Evolutionary conservation across 1,140 invertebrate genomes (phyloP).

Genomic region (Drosophila micromelanica): DNA sequence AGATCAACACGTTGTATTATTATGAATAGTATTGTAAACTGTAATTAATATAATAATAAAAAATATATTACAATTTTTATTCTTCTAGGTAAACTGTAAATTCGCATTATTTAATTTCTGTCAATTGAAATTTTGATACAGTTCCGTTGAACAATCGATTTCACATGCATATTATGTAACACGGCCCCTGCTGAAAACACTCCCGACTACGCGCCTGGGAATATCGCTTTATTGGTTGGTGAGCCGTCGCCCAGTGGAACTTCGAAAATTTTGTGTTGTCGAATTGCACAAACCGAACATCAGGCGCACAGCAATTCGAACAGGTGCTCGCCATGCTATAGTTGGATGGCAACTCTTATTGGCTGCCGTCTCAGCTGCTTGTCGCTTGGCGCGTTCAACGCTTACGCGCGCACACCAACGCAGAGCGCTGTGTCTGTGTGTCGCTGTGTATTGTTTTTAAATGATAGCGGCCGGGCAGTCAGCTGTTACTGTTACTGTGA

Average conservation of each 20-base stretch:
- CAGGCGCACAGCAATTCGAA: conserved; percentile 64
- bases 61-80: no score
- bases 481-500: conserved; percentile 74
- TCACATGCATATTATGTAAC: not conserved
- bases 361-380: conserved; percentile 73
- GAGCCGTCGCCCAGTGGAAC: conserved; percentile 76
- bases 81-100: no score
- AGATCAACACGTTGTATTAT: no score
- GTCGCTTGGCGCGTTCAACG: conserved; percentile 43
- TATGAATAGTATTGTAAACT: no score
- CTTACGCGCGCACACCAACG: conserved; percentile 42
- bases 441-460: conserved; percentile 61
- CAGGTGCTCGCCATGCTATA: conserved; percentile 77
- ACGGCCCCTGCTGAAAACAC: not conserved
- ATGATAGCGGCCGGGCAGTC: conserved; percentile 67
- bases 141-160: not conserved
- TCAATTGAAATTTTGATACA: not conserved
- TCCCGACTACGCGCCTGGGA: conserved; percentile 28
- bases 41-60: no score
- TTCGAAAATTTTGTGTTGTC: conserved; percentile 84
- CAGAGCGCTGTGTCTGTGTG: conserved; percentile 13
- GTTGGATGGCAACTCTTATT: conserved; percentile 84
- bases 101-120: no score
- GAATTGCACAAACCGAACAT: conserved; percentile 78
- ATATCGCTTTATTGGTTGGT: conserved; percentile 82